Evolutionary conservation across 1,140 invertebrate species (phyloP).

Genomic region (Aphaenogaster floridana): DNA sequence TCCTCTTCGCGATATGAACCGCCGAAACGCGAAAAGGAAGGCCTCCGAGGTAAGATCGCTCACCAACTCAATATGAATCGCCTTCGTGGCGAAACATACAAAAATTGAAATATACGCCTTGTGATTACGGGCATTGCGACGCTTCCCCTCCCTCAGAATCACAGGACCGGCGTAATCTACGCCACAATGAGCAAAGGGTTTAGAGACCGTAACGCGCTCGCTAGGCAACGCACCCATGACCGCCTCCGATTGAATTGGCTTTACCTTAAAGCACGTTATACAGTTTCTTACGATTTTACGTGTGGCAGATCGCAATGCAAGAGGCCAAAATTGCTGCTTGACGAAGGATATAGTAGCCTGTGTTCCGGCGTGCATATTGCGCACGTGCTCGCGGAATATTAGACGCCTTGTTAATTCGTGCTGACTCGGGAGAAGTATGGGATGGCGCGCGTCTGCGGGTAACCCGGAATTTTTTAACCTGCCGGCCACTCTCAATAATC

Average conservation of each 20-base stretch:
- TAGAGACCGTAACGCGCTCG: no score
- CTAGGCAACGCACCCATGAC: no score
- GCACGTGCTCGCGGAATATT: neutral
- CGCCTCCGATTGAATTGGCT: neutral
- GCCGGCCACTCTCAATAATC: neutral
- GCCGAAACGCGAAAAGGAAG: neutral
- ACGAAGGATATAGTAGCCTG: neutral
- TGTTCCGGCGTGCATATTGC: neutral
- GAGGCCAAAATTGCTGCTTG: neutral
- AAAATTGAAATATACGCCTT: conserved; percentile 56
- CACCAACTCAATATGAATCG: conserved; percentile 22
- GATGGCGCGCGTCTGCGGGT: neutral
- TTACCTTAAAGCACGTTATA: neutral
- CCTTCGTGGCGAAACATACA: conserved; percentile 48
- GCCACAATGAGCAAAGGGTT: no score
- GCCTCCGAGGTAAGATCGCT: neutral
- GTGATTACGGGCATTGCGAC: neutral
- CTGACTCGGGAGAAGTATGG: neutral
- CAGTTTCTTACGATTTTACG: neutral
- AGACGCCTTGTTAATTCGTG: neutral
- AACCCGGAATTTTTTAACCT: neutral
- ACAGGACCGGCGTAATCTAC: neutral
- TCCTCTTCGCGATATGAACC: neutral
- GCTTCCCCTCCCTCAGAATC: neutral
- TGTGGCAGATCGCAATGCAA: neutral